phyloP scores from a whole-genome alignment of 2,113 vertebrate species.

The Myiopsitta monachus region DNA sequence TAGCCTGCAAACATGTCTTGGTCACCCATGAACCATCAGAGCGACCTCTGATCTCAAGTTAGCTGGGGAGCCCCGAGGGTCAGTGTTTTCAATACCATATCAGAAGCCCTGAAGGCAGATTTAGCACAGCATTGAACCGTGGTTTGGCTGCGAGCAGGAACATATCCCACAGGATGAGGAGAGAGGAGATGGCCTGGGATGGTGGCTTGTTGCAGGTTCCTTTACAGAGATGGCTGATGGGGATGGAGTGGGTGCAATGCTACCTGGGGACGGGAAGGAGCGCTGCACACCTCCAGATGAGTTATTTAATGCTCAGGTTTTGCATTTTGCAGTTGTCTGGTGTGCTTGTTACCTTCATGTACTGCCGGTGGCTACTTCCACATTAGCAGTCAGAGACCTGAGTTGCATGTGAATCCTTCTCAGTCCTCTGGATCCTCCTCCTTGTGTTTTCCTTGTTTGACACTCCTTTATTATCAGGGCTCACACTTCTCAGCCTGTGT shows the following conservation, averaged over 20 bases:
- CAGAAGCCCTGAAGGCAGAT: not conserved
- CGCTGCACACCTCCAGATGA: not conserved
- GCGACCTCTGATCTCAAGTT: not conserved
- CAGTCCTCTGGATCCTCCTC: not conserved
- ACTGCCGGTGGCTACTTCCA: not conserved
- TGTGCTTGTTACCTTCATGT: not conserved
- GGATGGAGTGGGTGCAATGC: accelerated
- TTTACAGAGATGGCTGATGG: not conserved
- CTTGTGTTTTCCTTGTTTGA: slow-evolving; percentile 11
- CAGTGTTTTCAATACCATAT: accelerated
- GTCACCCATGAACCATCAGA: accelerated
- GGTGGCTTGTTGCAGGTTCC: not conserved
- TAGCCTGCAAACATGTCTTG: not conserved
- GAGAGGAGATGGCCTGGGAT: not conserved
- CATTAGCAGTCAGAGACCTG: not conserved
- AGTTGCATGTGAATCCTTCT: not conserved
- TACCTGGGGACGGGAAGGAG: not conserved
- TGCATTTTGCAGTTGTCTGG: not conserved
- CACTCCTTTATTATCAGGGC: slow-evolving; percentile 48
- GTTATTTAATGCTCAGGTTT: not conserved
- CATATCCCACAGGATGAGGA: not conserved
- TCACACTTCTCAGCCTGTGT: slow-evolving; percentile 51
- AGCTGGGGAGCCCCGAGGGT: accelerated
- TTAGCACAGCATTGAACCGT: accelerated
- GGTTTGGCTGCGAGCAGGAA: not conserved